Evolutionary conservation across 2,888 invertebrate species (phyloP).

Genomic region (Gonocerus acuteangulatus): DNA sequence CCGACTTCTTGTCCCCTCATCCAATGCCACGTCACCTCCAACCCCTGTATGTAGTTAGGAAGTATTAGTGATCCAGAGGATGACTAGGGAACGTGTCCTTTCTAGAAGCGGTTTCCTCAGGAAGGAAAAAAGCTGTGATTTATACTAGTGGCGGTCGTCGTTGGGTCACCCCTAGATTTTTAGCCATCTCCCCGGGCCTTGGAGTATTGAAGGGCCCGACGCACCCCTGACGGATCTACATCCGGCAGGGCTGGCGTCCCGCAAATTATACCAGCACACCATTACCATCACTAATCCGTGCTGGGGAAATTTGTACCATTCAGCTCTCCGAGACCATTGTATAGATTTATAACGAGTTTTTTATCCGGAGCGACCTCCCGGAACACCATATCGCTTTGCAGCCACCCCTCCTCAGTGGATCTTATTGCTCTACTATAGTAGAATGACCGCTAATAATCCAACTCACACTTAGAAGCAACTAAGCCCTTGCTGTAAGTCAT

Average conservation of each 20-base stretch:
- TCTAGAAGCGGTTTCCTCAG: conserved; percentile 18
- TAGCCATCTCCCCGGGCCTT: conserved; percentile 6
- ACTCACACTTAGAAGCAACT: too few species aligned
- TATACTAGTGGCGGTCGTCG: neutral
- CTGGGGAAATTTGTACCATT: conserved; percentile 8
- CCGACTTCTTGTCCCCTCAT: too few species aligned
- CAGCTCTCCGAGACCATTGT: neutral
- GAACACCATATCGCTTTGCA: too few species aligned
- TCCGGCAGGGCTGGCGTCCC: conserved; percentile 8
- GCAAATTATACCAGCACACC: conserved; percentile 8
- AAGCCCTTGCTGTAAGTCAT: too few species aligned
- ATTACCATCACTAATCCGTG: conserved; percentile 17
- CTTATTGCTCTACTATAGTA: too few species aligned
- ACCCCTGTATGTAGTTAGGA: conserved; percentile 10
- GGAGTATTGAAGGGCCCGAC: too few species aligned
- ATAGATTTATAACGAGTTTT: conserved; percentile 14
- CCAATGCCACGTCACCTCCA: too few species aligned
- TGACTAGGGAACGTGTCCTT: conserved; percentile 12
- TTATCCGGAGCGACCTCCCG: conserved; percentile 2
- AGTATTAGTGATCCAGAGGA: conserved; percentile 13
- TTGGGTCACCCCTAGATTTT: conserved; percentile 16
- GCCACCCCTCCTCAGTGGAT: too few species aligned
- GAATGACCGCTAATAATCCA: too few species aligned
- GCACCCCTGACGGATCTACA: conserved; percentile 3
- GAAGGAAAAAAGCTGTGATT: conserved; percentile 20